phyloP scores from a whole-genome alignment of 2,113 vertebrate genomes.

The Progne subis region DNA sequence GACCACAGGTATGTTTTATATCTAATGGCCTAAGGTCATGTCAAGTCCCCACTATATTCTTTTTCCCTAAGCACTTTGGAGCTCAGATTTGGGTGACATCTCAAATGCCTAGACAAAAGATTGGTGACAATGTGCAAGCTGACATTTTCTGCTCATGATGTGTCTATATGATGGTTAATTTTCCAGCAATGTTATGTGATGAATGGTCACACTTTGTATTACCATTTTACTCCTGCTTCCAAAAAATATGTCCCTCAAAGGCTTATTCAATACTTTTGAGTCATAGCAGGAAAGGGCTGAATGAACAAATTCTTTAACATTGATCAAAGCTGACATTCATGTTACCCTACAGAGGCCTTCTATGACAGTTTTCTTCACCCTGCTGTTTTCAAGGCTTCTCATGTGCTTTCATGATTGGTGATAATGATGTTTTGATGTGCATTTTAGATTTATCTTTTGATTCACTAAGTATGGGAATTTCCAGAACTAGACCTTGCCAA shows the following conservation, averaged over 20 bases:
- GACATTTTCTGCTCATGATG: background rate
- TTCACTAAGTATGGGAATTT: background rate
- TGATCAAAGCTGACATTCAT: constrained; percentile 44
- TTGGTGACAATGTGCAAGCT: background rate
- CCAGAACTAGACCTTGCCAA: background rate
- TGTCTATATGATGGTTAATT: background rate
- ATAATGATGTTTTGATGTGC: background rate
- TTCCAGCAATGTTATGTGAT: background rate
- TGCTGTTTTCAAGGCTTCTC: background rate
- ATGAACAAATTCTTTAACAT: background rate
- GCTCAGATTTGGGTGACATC: background rate
- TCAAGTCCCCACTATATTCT: background rate
- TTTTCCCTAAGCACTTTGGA: background rate
- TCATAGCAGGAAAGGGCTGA: background rate
- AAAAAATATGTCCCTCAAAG: background rate
- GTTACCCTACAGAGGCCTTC: background rate
- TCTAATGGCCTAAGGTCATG: background rate
- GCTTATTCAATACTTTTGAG: background rate
- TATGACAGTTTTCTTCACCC: background rate
- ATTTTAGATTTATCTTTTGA: constrained; percentile 6
- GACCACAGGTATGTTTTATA: background rate
- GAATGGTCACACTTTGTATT: background rate
- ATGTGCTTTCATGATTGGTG: background rate
- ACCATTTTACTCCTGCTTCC: background rate
- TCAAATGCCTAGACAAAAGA: background rate